phyloP scores from a whole-genome alignment of 2,797 vertebrate species.

The Pterois miles region DNA sequence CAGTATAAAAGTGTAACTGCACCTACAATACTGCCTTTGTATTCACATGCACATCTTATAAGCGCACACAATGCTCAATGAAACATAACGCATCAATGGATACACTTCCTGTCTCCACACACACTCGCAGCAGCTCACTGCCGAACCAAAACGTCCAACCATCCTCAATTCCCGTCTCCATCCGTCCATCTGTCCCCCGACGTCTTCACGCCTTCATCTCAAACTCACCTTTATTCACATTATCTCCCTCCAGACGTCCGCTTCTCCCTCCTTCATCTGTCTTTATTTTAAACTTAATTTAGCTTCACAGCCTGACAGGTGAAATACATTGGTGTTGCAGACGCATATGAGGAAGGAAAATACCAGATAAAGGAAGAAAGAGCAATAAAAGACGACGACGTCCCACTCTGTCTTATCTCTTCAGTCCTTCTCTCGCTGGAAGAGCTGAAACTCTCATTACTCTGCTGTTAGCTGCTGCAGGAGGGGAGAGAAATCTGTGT shows the following conservation, averaged over 20 bases:
- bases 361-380: constrained; percentile 8
- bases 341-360: constrained; percentile 29
- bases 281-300: background rate
- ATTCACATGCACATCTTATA: constrained; percentile 30
- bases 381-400: constrained; percentile 14
- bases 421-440: constrained; percentile 5
- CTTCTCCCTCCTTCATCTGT: background rate
- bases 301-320: constrained; percentile 1
- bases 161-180: background rate
- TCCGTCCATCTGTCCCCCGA: background rate
- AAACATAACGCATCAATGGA: background rate
- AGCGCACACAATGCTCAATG: background rate
- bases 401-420: constrained; percentile 42
- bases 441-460: constrained; percentile 47
- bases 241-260: background rate
- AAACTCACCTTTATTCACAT: background rate
- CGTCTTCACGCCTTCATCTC: background rate
- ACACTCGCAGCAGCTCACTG: constrained; percentile 58
- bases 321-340: constrained; percentile 21
- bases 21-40: constrained; percentile 12
- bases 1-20: constrained; percentile 10
- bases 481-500: background rate
- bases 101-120: background rate
- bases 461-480: constrained; percentile 48
- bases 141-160: constrained; percentile 26